These are phyloP conservation scores for Macrochelys suwanniensis DNA, from an alignment of 2,797 vertebrate species.

Conservation along the genomic window DNA sequence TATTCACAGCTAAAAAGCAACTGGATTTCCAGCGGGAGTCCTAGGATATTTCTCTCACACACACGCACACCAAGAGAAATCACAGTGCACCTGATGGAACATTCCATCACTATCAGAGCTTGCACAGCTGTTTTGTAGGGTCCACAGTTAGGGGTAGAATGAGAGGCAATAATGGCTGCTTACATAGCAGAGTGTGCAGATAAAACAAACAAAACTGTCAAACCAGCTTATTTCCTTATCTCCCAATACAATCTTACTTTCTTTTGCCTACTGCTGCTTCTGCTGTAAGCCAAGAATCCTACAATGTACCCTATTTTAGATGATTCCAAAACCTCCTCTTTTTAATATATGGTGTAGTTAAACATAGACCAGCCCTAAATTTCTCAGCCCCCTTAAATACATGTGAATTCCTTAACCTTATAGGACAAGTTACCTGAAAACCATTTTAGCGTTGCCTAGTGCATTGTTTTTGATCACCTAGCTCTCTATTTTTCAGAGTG, in stretches of 20 bases:
- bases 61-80: background rate
- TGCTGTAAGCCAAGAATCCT: background rate
- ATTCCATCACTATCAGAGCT: background rate
- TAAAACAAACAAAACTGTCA: background rate
- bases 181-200: background rate
- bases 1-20: background rate
- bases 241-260: background rate
- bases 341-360: background rate
- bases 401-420: background rate
- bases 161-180: background rate
- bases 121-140: background rate
- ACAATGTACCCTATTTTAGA: background rate
- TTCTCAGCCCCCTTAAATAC: background rate
- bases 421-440: background rate
- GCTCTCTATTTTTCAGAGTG: background rate
- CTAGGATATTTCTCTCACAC: background rate
- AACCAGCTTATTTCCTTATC: accelerated
- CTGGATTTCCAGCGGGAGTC: background rate
- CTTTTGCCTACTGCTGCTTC: background rate
- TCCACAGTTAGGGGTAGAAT: background rate
- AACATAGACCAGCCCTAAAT: background rate
- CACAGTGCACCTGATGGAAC: background rate
- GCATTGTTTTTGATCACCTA: background rate
- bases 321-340: background rate
- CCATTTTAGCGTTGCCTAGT: accelerated